A percentile compares a stretch with the other conserved stretches of the same genome.
Evolutionary conservation across 2,888 invertebrate species (phyloP).

Genomic region (Tineola bisselliella): DNA sequence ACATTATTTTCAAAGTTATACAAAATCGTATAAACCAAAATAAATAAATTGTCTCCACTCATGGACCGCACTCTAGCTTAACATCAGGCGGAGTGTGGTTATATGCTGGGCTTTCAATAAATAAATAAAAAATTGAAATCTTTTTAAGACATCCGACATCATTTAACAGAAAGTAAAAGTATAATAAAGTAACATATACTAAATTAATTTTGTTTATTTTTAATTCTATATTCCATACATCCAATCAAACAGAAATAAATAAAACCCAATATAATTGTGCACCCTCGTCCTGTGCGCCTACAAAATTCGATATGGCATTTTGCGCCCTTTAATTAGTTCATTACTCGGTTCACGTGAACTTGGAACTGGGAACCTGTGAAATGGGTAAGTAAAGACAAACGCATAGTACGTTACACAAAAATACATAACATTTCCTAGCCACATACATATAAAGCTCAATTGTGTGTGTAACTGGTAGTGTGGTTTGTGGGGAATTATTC

Average conservation of each 20-base stretch:
- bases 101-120: too few species aligned
- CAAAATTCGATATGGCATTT: neutral
- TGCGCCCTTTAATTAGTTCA: slow-evolving; percentile 12
- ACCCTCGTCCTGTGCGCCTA: neutral
- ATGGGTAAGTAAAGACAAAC: neutral
- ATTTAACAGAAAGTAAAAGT: too few species aligned
- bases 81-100: too few species aligned
- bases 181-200: too few species aligned
- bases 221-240: neutral
- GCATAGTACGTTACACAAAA: neutral
- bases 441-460: too few species aligned
- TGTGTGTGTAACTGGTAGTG: neutral
- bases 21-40: too few species aligned
- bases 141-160: too few species aligned
- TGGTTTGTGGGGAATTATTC: neutral
- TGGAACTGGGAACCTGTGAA: slow-evolving; percentile 5
- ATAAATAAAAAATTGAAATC: too few species aligned
- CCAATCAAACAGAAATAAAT: neutral
- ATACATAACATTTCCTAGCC: neutral
- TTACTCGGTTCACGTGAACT: slow-evolving; percentile 8
- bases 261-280: neutral
- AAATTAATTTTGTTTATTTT: too few species aligned
- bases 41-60: too few species aligned
- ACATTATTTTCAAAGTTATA: too few species aligned
- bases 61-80: too few species aligned